These are phyloP conservation scores for Anguilla obscura DNA, from an alignment of 2,797 vertebrate genomes.

Conservation along the genomic window DNA sequence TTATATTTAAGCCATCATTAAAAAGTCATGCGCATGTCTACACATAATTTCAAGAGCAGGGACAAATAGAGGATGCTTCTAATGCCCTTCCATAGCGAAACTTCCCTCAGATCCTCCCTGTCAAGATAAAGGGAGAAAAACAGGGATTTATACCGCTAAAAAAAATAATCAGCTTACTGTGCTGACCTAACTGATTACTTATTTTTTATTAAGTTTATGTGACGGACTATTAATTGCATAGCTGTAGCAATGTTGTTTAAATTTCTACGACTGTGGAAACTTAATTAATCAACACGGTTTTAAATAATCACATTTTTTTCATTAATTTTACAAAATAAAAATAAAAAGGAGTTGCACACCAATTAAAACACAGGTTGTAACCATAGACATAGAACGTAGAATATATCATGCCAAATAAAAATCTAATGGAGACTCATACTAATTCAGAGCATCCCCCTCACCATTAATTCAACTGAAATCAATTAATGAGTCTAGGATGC, in stretches of 20 bases:
- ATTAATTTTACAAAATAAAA: not conserved
- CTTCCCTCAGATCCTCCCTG: not conserved
- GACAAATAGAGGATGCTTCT: constrained; percentile 38
- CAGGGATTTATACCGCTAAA: constrained; percentile 12
- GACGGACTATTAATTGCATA: constrained; percentile 3
- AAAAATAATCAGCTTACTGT: not conserved
- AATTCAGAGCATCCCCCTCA: not conserved
- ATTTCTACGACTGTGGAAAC: not conserved
- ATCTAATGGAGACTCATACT: constrained; percentile 21
- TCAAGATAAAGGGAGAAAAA: constrained; percentile 12
- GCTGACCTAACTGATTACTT: not conserved
- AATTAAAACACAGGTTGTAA: not conserved
- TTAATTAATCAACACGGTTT: not conserved
- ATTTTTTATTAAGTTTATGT: not conserved
- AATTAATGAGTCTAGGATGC: constrained; percentile 13
- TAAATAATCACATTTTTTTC: not conserved
- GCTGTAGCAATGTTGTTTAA: not conserved
- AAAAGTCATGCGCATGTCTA: constrained; percentile 40
- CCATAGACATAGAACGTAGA: not conserved
- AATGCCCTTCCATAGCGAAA: constrained; percentile 31
- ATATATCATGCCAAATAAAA: not conserved
- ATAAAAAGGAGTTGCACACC: not conserved
- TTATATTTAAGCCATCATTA: constrained; percentile 54
- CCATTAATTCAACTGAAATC: constrained; percentile 9
- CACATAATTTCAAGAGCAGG: constrained; percentile 43